Evolutionary conservation across 2,797 vertebrate species (phyloP), one percentile per base, ranked within the genome.

Genomic region (Pachyuromys duprasi): DNA sequence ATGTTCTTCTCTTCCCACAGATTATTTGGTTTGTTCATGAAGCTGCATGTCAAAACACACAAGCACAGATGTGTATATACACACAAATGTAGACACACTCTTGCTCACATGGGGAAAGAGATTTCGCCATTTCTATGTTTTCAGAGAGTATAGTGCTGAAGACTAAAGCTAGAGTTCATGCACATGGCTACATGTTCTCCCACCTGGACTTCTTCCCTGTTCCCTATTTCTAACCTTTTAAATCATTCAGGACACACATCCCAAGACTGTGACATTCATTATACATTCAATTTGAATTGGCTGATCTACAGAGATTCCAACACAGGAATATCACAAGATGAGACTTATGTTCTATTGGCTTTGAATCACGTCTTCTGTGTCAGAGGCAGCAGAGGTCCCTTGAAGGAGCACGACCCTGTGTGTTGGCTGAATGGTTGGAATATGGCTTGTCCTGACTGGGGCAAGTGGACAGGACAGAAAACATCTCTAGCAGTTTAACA

Each of bases 1-100:
- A 28, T 17, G 11, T 53, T 67, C 80, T 83, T 90, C 28, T 90
- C 60, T 74, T 82, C 12, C 22, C 6, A 57, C 63, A 28, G 67
- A 79, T 36, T 86, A 70, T 70, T 91, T 91, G 78, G 12, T 42
- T 84, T 42, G 81, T 88, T 88, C 65, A 63, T 92, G 49, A 90
- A 88, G 49, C 11, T 62, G 22, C 49, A 39, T 24, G 39, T 79
- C 63, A 26, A 82, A 33, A 65, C 39, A 39, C 24, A 31, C 24
- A 28, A 45, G 22, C 12, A 36, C 11, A 26, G 18, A 36, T 14
- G 36, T 36, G 13, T 5, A 36, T 6, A 14, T 28, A 17, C 62
- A n/a, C 81, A 65, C 6, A 45, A 26, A 20, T 3, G 4, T 26
- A 65, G 8, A 49, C 8, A 49, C 49, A 49, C 49, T 9, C 49